Evolutionary conservation across 2,888 invertebrate genomes (phyloP).

Genomic region (Ptycholaimellus sp.): DNA sequence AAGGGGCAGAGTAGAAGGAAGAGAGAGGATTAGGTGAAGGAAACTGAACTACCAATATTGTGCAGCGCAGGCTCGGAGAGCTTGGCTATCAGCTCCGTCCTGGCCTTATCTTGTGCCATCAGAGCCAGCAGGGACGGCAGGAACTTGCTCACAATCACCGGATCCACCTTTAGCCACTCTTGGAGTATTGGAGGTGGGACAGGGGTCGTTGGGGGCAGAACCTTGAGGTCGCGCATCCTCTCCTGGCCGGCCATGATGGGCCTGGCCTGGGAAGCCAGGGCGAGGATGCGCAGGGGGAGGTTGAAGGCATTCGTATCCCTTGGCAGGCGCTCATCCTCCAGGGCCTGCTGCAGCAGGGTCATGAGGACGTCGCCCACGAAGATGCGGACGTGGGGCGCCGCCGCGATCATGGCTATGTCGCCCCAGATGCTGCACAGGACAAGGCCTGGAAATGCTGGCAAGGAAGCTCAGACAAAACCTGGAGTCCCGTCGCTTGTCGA

Average conservation of each 20-base stretch:
- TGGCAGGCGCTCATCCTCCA: not conserved
- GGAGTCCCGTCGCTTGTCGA: constrained; percentile 9
- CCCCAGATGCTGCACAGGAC: constrained; percentile 8
- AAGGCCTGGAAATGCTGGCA: not conserved
- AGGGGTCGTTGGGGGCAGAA: too few relatives aligned
- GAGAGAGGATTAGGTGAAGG: too few relatives aligned
- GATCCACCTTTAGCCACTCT: constrained; percentile 6
- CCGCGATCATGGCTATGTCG: constrained; percentile 14
- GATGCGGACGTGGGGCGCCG: constrained; percentile 15
- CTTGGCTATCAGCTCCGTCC: constrained; percentile 8
- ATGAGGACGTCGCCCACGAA: constrained; percentile 12
- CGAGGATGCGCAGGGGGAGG: constrained; percentile 6
- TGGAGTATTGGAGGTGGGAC: constrained; percentile 6
- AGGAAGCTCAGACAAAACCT: not conserved
- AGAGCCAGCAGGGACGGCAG: constrained; percentile 9
- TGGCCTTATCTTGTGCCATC: constrained; percentile 10
- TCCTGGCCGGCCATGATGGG: too few relatives aligned
- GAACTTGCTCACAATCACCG: constrained; percentile 11
- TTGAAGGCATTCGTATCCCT: not conserved
- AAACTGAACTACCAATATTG: too few relatives aligned
- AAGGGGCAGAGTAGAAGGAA: too few relatives aligned
- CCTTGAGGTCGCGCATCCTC: too few relatives aligned
- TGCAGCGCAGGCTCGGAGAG: too few relatives aligned
- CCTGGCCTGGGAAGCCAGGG: constrained; percentile 8
- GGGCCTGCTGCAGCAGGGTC: constrained; percentile 8